Evolutionary conservation across 1,140 invertebrate genomes (phyloP).

Genomic region (Caerostris darwini): DNA sequence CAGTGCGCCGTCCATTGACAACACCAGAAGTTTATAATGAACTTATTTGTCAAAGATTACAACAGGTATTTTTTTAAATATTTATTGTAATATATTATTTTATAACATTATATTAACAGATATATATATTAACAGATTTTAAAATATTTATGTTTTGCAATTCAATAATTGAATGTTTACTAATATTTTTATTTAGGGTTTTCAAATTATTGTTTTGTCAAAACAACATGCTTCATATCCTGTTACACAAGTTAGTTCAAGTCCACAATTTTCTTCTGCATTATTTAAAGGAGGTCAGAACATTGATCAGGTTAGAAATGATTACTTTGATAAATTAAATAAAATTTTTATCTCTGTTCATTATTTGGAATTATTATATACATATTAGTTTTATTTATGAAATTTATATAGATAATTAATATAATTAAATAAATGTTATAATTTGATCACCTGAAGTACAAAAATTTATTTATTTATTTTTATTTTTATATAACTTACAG

Average conservation of each 20-base stretch:
- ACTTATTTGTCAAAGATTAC: constrained; percentile 93
- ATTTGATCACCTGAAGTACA: no score
- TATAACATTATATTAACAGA: neutral
- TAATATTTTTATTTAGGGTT: constrained; percentile 85
- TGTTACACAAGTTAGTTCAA: constrained; percentile 61
- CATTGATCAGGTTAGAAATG: neutral
- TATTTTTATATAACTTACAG: no score
- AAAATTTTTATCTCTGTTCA: no score
- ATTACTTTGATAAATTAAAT: no score
- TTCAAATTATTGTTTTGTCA: constrained; percentile 89
- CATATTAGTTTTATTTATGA: no score
- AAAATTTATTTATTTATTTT: no score
- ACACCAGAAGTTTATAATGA: constrained; percentile 94
- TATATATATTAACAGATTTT: no score
- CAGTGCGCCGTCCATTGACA: constrained; percentile 86
- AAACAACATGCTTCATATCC: constrained; percentile 76
- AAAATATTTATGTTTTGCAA: neutral
- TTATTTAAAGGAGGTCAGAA: constrained; percentile 56
- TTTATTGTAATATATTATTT: neutral
- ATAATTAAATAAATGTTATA: no score
- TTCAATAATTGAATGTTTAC: neutral
- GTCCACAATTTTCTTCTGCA: constrained; percentile 65
- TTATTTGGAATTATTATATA: no score
- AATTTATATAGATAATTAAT: no score
- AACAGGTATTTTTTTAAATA: constrained; percentile 84